Conservation (phyloP, 2,888 invertebrate species). For the Euzophera pinguis region DNA sequence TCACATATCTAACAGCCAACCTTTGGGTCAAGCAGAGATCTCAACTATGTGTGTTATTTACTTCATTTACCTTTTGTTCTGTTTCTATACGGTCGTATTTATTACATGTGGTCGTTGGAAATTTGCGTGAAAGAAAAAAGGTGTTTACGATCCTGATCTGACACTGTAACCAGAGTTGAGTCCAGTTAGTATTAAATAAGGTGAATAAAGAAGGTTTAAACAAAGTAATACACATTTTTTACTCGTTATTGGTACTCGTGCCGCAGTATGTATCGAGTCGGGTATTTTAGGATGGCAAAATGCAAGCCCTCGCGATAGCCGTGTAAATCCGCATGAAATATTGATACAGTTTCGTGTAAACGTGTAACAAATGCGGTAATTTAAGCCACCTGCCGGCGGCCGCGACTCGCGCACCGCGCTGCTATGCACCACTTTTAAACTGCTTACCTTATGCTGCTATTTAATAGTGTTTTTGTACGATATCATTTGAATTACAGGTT, state of each 20-base stretch:
- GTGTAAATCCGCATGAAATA: slow-evolving; percentile 79
- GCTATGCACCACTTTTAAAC: slow-evolving; percentile 66
- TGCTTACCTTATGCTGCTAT: slow-evolving; percentile 54
- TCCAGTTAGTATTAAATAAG: no score
- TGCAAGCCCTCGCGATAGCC: slow-evolving; percentile 67
- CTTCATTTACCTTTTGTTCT: no score
- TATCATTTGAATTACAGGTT: background rate
- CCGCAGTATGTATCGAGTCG: slow-evolving; percentile 19
- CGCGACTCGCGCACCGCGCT: slow-evolving; percentile 45
- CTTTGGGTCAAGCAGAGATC: no score
- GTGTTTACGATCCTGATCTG: no score
- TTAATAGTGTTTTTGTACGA: slow-evolving; percentile 33
- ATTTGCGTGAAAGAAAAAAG: no score
- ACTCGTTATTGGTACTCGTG: slow-evolving; percentile 18
- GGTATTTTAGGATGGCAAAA: slow-evolving; percentile 59
- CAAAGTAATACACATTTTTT: background rate
- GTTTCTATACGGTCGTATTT: no score
- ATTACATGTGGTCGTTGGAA: no score
- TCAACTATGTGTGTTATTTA: no score
- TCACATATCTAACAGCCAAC: no score
- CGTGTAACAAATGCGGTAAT: slow-evolving; percentile 80
- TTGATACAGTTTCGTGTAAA: slow-evolving; percentile 80
- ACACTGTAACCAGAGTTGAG: no score
- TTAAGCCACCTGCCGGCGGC: slow-evolving; percentile 71
- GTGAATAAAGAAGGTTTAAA: no score